A percentile compares a stretch with the other conserved stretches of the same genome.
Evolutionary conservation across 2,888 invertebrate species (phyloP).

Genomic region (Phytoseiulus persimilis): DNA sequence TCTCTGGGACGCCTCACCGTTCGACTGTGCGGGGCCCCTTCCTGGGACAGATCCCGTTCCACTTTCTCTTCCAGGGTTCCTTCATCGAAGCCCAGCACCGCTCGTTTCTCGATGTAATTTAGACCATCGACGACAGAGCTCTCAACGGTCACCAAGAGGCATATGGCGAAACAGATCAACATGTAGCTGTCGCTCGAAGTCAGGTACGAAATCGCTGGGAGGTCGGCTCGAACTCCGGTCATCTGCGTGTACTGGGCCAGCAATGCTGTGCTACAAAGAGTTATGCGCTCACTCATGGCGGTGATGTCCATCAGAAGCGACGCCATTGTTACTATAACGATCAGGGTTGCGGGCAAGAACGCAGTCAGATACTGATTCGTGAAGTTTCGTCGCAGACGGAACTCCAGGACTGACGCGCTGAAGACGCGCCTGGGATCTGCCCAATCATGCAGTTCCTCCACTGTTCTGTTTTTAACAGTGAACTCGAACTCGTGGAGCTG

Average conservation of each 20-base stretch:
- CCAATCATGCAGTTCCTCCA: neutral
- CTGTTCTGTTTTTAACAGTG: neutral
- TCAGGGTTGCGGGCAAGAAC: neutral
- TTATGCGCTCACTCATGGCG: neutral
- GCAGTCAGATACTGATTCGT: neutral
- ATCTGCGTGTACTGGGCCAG: slow-evolving; percentile 24
- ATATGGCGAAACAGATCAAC: neutral
- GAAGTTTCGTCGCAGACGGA: neutral
- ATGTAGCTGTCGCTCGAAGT: slow-evolving; percentile 8
- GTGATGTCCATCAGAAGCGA: neutral
- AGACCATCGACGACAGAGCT: neutral
- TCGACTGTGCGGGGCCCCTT: neutral
- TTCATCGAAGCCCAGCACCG: neutral
- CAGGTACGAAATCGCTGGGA: neutral
- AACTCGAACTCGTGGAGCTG: neutral
- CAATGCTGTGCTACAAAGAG: neutral
- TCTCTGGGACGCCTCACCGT: too few relatives aligned
- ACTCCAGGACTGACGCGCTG: neutral
- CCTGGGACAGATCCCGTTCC: neutral
- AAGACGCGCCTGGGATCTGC: neutral
- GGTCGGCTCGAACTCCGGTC: neutral
- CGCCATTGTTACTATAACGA: neutral
- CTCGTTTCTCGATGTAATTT: neutral
- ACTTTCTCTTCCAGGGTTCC: neutral
- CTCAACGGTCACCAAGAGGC: neutral